A percentile compares a stretch with the other conserved stretches of the same genome.
These are phyloP conservation scores for Drosophila kikkawai DNA, from an alignment of 1,140 invertebrate species.

Conservation along the genomic window DNA sequence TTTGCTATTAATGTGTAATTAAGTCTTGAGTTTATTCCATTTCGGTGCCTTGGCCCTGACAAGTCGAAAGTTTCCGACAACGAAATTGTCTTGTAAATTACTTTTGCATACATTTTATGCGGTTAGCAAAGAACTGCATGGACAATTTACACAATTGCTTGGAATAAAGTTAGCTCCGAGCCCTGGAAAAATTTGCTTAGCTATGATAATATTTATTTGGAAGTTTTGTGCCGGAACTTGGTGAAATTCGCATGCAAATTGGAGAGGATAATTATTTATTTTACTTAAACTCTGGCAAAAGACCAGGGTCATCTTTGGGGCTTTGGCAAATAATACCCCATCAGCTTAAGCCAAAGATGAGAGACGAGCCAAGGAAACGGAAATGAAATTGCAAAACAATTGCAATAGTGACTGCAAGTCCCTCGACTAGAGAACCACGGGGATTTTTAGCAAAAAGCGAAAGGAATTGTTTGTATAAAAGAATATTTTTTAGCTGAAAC, in stretches of 20 bases:
- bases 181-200: constrained; percentile 17
- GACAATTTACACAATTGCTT: constrained; percentile 42
- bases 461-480: constrained; percentile 12
- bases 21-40: constrained; percentile 29
- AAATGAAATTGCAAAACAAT: constrained; percentile 29
- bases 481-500: neutral
- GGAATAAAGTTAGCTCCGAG: constrained; percentile 14
- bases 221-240: constrained; percentile 16
- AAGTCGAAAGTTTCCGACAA: constrained; percentile 37
- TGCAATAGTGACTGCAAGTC: constrained; percentile 5
- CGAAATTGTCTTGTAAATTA: constrained; percentile 58
- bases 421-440: neutral
- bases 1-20: constrained; percentile 40
- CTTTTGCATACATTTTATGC: constrained; percentile 54
- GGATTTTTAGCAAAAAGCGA: constrained; percentile 3
- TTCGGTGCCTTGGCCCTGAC: neutral
- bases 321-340: constrained; percentile 8
- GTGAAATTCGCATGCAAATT: constrained; percentile 19
- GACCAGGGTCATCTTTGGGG: neutral
- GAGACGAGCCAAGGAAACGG: constrained; percentile 1
- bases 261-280: constrained; percentile 28
- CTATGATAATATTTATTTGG: constrained; percentile 43
- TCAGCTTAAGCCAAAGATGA: constrained; percentile 3
- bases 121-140: constrained; percentile 27
- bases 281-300: neutral